A percentile compares a stretch with the other conserved stretches of the same genome.
phyloP scores from a whole-genome alignment of 1,140 invertebrate species.

The Drosophila bifasciata region DNA sequence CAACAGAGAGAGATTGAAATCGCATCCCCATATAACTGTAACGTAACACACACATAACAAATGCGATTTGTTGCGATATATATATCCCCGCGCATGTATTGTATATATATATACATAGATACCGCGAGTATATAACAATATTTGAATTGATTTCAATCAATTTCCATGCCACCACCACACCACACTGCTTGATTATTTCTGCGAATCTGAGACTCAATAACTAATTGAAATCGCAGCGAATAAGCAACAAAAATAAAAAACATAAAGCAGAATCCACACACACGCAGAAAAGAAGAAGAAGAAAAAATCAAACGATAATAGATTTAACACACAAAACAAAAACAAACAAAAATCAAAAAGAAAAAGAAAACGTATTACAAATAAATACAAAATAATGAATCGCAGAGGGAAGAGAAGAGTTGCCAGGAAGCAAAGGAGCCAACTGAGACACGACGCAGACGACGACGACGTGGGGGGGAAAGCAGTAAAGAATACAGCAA shows the following conservation, averaged over 20 bases:
- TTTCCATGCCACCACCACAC: constrained; percentile 49
- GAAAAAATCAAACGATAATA: constrained; percentile 40
- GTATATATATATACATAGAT: too few relatives aligned
- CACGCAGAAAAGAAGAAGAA: constrained; percentile 45
- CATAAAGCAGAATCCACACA: constrained; percentile 16
- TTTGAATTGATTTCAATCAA: constrained; percentile 49
- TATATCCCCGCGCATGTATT: constrained; percentile 15
- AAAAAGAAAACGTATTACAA: constrained; percentile 4
- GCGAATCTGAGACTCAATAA: constrained; percentile 48
- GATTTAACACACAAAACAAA: constrained; percentile 35
- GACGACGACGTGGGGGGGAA: constrained; percentile 22
- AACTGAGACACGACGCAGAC: background rate
- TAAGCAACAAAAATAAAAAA: constrained; percentile 30
- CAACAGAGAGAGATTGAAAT: too few relatives aligned
- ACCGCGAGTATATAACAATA: constrained; percentile 36
- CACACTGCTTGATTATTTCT: constrained; percentile 43
- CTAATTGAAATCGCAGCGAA: constrained; percentile 47
- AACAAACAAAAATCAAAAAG: background rate
- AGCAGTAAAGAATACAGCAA: constrained; percentile 32
- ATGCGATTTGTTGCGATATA: background rate
- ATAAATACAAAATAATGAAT: constrained; percentile 1
- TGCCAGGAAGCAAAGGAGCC: too few relatives aligned
- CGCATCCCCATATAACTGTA: too few relatives aligned
- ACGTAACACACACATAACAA: too few relatives aligned
- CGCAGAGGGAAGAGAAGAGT: too few relatives aligned